Evolutionary conservation across 2,888 invertebrate genomes (phyloP), one percentile per base, ranked within the genome.

Genomic region (Mythimna lalbum): DNA sequence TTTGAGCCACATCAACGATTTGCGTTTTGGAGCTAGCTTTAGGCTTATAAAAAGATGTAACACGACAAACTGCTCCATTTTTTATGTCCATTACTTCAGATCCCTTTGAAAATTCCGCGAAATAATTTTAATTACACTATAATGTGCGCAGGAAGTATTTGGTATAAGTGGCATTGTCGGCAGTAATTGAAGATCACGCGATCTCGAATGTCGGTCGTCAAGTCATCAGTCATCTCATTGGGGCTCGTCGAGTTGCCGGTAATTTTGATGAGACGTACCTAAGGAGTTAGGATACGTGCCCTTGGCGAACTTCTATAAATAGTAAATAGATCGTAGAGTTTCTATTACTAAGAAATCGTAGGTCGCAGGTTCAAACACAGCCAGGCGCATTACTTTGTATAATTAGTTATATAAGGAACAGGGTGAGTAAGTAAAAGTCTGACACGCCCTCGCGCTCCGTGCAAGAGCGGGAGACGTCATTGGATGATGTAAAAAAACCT

Each of bases 121-220:
- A 77, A 27, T 43, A 17, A 23, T 31, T 50, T 57, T 76, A 81
- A 77, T 63, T 63, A 36, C 56, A 57, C 61, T 52, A 66, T 53
- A 57, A 77, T 67, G 12, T 68, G 52, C 61, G 52, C 63, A 63
- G 82, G 82, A 78, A 61, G 53, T 70, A 63, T 61, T 76, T 63
- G 59, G 31, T 70, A 53, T 66, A 71, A 78, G 63, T 67, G 82
- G 63, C 60, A 64, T 52, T 52, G 61, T 14, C 49, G 17, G 12
- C 56, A n/a, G 63, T 82, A 81, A 78, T 81, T 78, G 78, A 57
- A 61, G 39, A 71, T 57, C 78, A 78, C 78, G 82, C 78, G 60
- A 82, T 66, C 63, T 43, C 52, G 62, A 55, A 62, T 70, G 71
- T 36, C 66, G n/a, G 27, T 55, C 69, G 67, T 79, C 60, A 61